Percentiles rank a stretch among this genome's conserved stretches.
phyloP scores from a whole-genome alignment of 53 echinoderm and acorn worm species.

The Crossaster papposus region DNA sequence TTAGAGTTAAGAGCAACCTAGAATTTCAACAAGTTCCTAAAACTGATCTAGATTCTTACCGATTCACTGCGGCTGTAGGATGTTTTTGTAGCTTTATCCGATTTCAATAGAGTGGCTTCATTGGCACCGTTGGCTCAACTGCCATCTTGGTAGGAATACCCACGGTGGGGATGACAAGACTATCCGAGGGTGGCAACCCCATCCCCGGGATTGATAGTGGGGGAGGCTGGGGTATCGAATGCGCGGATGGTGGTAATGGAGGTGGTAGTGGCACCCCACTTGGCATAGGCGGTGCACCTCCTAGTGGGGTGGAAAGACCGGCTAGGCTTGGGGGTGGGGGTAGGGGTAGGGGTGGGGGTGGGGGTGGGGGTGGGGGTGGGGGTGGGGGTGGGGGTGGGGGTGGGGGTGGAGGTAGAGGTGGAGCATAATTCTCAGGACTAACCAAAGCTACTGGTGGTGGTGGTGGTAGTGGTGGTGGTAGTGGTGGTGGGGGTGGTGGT shows the following conservation, averaged over 20 bases:
- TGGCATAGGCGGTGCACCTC: conserved; percentile 39
- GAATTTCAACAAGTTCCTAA: no score
- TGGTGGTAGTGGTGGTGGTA: no score
- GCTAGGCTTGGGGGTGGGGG: conserved; percentile 49
- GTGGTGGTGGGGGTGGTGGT: no score
- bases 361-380: no score
- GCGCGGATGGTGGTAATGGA: conserved; percentile 58
- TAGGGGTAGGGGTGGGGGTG: no score
- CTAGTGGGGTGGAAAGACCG: conserved; percentile 54
- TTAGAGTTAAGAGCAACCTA: no score
- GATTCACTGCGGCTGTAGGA: conserved; percentile 29
- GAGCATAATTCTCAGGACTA: conserved; percentile 16
- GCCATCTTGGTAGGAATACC: conserved; percentile 55
- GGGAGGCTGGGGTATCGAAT: conserved; percentile 45
- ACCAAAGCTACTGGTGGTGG: no score
- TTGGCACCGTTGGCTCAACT: conserved; percentile 85
- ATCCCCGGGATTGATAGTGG: conserved; percentile 39
- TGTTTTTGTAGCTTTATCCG: conserved; percentile 92
- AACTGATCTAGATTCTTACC: conserved; percentile 44
- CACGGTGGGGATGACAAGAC: conserved; percentile 30
- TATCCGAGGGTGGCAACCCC: conserved; percentile 38
- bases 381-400: no score
- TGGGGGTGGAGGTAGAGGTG: conserved; percentile 60
- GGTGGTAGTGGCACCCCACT: conserved; percentile 40
- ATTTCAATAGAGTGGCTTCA: conserved; percentile 95